phyloP scores from a whole-genome alignment of 2,888 invertebrate species.

The Plutella xylostella region DNA sequence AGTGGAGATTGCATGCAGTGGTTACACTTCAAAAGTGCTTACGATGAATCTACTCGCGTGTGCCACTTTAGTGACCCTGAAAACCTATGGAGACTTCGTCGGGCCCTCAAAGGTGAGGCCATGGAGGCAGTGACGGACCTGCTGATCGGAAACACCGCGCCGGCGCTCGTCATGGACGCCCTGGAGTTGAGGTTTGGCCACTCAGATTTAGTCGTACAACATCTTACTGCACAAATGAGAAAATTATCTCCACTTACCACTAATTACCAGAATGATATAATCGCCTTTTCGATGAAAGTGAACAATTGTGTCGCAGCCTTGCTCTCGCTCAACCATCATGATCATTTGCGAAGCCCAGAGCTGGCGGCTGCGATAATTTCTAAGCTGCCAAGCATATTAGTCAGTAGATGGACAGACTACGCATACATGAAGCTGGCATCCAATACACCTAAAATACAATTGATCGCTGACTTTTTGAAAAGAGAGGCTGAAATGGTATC shows the following conservation, averaged over 20 bases:
- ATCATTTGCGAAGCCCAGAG: neutral
- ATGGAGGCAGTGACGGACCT: constrained; percentile 19
- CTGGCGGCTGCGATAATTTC: neutral
- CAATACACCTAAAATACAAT: no score
- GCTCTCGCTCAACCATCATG: constrained; percentile 4
- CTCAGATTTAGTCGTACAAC: constrained; percentile 17
- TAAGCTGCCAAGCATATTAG: constrained; percentile 5
- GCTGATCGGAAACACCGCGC: constrained; percentile 16
- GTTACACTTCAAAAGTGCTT: constrained; percentile 20
- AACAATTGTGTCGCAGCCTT: constrained; percentile 18
- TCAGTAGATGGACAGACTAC: constrained; percentile 22
- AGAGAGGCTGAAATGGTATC: no score
- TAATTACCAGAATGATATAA: constrained; percentile 19
- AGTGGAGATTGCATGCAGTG: constrained; percentile 22
- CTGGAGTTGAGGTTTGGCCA: constrained; percentile 20
- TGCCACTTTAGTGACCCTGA: constrained; percentile 19
- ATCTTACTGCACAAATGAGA: constrained; percentile 16
- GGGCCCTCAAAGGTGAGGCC: constrained; percentile 19
- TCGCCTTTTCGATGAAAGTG: constrained; percentile 18
- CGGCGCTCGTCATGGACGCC: constrained; percentile 16
- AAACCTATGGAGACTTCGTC: constrained; percentile 21
- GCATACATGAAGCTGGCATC: no score
- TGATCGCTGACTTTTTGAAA: no score
- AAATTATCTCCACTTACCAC: constrained; percentile 15
- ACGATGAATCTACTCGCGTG: constrained; percentile 18